A percentile compares a stretch with the other conserved stretches of the same genome.
These are phyloP conservation scores for Zelleria hepariella DNA, from an alignment of 2,888 invertebrate species.

Conservation along the genomic window DNA sequence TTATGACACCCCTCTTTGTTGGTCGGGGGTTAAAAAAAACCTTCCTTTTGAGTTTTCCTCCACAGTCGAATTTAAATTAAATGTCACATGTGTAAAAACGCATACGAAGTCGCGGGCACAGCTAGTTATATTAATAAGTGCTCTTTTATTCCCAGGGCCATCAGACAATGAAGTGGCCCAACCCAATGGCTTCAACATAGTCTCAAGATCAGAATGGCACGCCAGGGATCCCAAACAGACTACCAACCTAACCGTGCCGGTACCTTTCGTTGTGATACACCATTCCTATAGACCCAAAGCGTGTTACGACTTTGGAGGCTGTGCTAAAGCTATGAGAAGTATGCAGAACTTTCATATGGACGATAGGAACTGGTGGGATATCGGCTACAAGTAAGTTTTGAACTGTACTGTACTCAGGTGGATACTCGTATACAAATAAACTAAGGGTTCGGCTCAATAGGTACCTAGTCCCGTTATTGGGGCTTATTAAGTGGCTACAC, in stretches of 20 bases:
- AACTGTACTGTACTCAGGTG: too few species aligned
- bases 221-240: conserved; percentile 65
- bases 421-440: too few species aligned
- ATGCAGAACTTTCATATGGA: conserved; percentile 78
- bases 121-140: too few species aligned
- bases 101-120: too few species aligned
- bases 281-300: conserved; percentile 75
- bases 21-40: too few species aligned
- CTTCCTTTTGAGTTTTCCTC: too few species aligned
- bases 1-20: too few species aligned
- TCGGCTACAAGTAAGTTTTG: conserved; percentile 66
- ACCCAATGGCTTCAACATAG: conserved; percentile 35
- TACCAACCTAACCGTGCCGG: conserved; percentile 66
- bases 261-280: conserved; percentile 80
- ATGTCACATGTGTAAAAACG: too few species aligned
- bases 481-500: too few species aligned
- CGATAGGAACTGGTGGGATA: conserved; percentile 75
- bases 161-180: conserved; percentile 37
- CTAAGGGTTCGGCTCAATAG: too few species aligned
- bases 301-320: conserved; percentile 64
- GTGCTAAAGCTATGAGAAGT: conserved; percentile 70
- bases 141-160: conserved; percentile 11
- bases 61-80: too few species aligned
- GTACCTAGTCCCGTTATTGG: too few species aligned
- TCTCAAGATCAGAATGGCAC: conserved; percentile 71